phyloP scores from a whole-genome alignment of 2,888 invertebrate species.

The Andrena trimmerana region DNA sequence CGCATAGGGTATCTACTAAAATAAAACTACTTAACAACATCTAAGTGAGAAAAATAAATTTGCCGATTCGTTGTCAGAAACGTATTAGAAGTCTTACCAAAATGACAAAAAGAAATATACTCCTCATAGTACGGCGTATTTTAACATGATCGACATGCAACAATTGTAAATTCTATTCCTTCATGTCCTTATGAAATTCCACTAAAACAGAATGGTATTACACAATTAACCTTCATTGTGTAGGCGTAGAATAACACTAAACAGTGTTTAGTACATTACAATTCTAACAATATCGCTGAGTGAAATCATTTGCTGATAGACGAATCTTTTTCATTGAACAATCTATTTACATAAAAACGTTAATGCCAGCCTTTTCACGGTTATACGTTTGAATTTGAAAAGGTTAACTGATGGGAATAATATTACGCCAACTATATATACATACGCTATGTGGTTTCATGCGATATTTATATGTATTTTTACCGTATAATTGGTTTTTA shows the following conservation, averaged over 20 bases:
- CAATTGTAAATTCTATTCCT: background rate
- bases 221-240: slow-evolving; percentile 1
- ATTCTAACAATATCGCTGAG: background rate
- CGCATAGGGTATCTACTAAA: slow-evolving; percentile 53
- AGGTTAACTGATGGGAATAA: slow-evolving; percentile 21
- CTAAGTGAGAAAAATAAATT: background rate
- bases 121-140: slow-evolving; percentile 65
- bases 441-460: background rate
- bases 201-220: background rate
- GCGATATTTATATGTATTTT: background rate
- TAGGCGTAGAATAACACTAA: background rate
- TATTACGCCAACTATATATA: background rate
- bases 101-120: slow-evolving; percentile 50
- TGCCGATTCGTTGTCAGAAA: background rate
- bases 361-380: background rate
- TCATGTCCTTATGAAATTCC: background rate
- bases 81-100: slow-evolving; percentile 54
- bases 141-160: slow-evolving; percentile 44
- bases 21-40: background rate
- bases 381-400: background rate
- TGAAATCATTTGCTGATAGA: background rate
- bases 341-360: background rate
- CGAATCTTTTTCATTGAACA: background rate
- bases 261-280: background rate
- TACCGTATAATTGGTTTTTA: background rate